Base-by-base conservation (phyloP, 2,797 vertebrate genomes). In the Sebastes iracundus region DNA sequence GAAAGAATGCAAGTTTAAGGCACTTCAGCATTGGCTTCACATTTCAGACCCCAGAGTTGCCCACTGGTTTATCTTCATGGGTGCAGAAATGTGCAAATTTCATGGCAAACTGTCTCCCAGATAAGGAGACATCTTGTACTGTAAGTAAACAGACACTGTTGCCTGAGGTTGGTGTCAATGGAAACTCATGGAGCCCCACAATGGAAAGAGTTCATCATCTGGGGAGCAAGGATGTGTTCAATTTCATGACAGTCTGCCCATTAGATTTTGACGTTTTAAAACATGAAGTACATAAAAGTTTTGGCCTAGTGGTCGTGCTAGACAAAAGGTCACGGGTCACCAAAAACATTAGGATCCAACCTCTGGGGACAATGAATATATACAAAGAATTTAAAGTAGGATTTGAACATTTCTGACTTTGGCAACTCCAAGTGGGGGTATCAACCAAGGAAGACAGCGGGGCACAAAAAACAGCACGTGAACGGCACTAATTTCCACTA, bases 41-140 rank as follows among this genome's bases (percentile, higher is more conserved):
- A 0, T 42, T 3, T 42, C 6, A 42, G 38, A 42, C 38, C 14
- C 38, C 14, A 0, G 14, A 42, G 38, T 42, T 42, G 38, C 5
- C 38, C 38, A 16, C 38, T 42, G 38, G 38, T 42, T 42, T 42
- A 42, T 42, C 6, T 16, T 42, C 38, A 42, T 42, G 38, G 38
- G 14, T 16, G 38, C 14, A 42, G 38, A 1, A 42, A 42, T 42
- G 5, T 42, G 0, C 38, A 42, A 16, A 42, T 28, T 22, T 53
- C 13, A 3, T 65, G 7, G 1, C 13, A 42, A 5, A 42, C 1
- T 10, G 20, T 42, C 16, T 28, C 10, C 16, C 4, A 35, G 12
- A 16, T 20, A 16, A 20, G 5, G 9, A 58, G 3, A 38, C 6
- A 11, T 52, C 5, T 23, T 46, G 56, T 23, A 16, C 32, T 60